Evolutionary conservation across 1,140 invertebrate genomes (phyloP), one percentile per base, ranked within the genome.

Genomic region (Drosophila littoralis): DNA sequence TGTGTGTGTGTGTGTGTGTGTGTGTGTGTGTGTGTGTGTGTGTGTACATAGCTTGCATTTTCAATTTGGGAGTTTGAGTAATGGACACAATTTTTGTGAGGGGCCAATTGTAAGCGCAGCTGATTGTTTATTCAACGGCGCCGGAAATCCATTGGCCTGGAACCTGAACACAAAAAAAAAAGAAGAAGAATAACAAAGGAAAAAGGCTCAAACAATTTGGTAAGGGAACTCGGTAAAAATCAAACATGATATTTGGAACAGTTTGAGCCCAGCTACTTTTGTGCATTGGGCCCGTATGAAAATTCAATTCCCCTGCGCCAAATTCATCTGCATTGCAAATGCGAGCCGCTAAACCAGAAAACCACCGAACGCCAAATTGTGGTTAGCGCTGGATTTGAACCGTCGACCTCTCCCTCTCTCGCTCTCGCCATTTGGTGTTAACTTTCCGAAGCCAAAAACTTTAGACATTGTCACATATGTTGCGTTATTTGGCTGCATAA

Each of bases 71-170:
- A 75, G 79, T 88, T 82, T 82, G 83, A 82, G 82, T 81, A 76
- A 79, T 79, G 73, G 72, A 69, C 60, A 65, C 35, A 48, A 22
- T 38, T 60, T 51, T 54, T 17, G 7, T 68, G 48, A 40, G 48
- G 48, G 32, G 42, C 43, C 50, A 72, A 78, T 75, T 81, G 68
- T 52, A 82, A 70, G 75, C 76, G 84, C 60, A 69, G 38, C 75
- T 60, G 70, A 76, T 85, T 88, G 68, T 82, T 85, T 82, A 85
- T 85, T 85, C 74, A 85, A 73, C 75, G 67, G 50, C 72, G 45
- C 54, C 82, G 83, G 75, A 85, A 79, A 61, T 42, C 65, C 71
- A 69, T 50, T 74, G 65, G 46, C 65, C 74, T 70, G 74, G 60
- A 77, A 69, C 67, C 36, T 80, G 60, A 50, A 45, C 33, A 35